Conservation (phyloP, 2,888 invertebrate species). For the Ophonus ardosiacus region DNA sequence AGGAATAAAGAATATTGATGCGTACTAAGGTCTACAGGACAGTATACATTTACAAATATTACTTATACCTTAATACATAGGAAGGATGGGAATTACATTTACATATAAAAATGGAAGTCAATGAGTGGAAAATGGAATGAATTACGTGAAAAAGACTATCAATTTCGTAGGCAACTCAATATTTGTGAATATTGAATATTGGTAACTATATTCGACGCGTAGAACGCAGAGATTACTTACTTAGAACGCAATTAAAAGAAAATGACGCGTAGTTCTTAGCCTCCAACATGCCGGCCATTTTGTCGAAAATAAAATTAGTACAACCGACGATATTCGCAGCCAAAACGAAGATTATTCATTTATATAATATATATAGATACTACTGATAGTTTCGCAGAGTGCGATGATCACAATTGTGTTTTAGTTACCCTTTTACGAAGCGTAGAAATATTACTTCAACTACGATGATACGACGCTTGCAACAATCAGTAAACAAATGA, state of each 20-base stretch:
- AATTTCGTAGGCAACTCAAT: constrained; percentile 42
- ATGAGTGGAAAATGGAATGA: constrained; percentile 29
- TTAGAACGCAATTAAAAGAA: constrained; percentile 59
- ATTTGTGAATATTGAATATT: constrained; percentile 34
- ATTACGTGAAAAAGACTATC: constrained; percentile 39
- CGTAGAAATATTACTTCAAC: constrained; percentile 68
- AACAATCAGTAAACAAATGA: constrained; percentile 57
- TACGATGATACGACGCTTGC: constrained; percentile 57
- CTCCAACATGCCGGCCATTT: constrained; percentile 64
- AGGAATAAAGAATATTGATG: constrained; percentile 8
- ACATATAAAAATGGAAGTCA: constrained; percentile 10
- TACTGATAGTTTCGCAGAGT: constrained; percentile 71
- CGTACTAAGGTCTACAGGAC: constrained; percentile 8
- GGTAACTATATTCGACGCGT: constrained; percentile 61
- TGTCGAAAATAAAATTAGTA: constrained; percentile 62
- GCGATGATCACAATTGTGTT: constrained; percentile 74
- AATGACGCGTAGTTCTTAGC: constrained; percentile 64
- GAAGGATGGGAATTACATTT: neutral
- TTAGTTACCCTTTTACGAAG: constrained; percentile 76
- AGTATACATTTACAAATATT: constrained; percentile 3
- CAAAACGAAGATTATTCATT: constrained; percentile 73
- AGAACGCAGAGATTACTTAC: constrained; percentile 63
- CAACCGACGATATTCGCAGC: constrained; percentile 75
- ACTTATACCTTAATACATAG: constrained; percentile 16
- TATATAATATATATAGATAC: constrained; percentile 60